These are phyloP conservation scores for Xenopus laevis DNA, from an alignment of 2,113 vertebrate species.

Conservation along the genomic window DNA sequence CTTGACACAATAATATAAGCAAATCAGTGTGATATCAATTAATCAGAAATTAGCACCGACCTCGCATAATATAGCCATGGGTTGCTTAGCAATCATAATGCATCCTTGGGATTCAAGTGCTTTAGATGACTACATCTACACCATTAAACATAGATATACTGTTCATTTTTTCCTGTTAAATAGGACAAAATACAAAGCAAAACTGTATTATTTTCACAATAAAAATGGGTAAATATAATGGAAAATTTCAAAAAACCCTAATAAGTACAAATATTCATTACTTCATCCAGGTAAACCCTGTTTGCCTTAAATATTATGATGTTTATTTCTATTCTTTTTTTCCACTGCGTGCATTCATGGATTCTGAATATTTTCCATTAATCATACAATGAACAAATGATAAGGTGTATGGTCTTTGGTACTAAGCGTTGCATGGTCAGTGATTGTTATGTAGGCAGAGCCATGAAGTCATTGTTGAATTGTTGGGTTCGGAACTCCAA, in stretches of 20 bases:
- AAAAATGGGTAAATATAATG: conserved; percentile 38
- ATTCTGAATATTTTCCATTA: conserved; percentile 28
- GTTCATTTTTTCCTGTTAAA: conserved; percentile 15
- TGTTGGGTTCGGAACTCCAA: not conserved
- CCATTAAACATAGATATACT: conserved; percentile 25
- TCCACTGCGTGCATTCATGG: not conserved
- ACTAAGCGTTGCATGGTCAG: not conserved
- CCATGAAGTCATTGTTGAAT: not conserved
- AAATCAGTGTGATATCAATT: conserved; percentile 45
- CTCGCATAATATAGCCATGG: conserved; percentile 40
- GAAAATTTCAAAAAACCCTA: conserved; percentile 10
- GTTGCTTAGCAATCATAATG: conserved; percentile 33
- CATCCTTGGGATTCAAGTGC: conserved; percentile 24
- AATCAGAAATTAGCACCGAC: conserved; percentile 44
- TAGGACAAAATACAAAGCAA: conserved; percentile 37
- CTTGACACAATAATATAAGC: conserved; percentile 46
- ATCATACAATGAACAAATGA: conserved; percentile 24
- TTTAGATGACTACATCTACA: conserved; percentile 29
- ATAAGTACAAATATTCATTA: conserved; percentile 31
- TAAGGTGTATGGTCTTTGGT: conserved; percentile 1
- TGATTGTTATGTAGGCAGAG: not conserved
- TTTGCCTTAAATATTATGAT: not conserved
- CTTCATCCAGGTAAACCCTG: not conserved
- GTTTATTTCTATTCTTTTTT: conserved; percentile 2
- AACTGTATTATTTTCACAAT: conserved; percentile 36